Evolutionary conservation across 1,140 invertebrate genomes (phyloP).

Genomic region (Pogonomyrmex barbatus): DNA sequence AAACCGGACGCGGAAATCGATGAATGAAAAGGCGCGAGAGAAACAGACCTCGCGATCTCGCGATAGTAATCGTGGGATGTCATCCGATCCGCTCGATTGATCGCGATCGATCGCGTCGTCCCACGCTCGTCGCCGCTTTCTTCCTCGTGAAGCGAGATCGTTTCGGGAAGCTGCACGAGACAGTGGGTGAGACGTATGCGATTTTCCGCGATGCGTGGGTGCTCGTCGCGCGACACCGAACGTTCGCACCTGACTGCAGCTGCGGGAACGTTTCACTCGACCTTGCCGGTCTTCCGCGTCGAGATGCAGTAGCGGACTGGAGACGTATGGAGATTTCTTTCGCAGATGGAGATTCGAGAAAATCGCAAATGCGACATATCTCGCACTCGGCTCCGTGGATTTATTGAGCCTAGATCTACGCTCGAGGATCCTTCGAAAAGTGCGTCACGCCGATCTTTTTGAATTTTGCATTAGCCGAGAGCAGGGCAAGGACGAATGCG

Average conservation of each 20-base stretch:
- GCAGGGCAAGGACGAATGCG: conserved; percentile 22
- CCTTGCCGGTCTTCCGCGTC: conserved; percentile 70
- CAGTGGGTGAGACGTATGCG: conserved; percentile 4
- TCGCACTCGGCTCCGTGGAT: neutral
- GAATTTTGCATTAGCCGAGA: conserved; percentile 51
- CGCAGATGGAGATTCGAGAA: conserved; percentile 19
- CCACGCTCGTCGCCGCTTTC: conserved; percentile 37
- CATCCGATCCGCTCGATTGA: conserved; percentile 59
- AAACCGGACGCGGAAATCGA: conserved; percentile 67
- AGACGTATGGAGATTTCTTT: neutral
- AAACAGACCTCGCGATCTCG: neutral
- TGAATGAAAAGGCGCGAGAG: conserved; percentile 70
- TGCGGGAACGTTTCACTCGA: conserved; percentile 51
- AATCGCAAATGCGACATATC: conserved; percentile 16
- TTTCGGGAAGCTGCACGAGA: conserved; percentile 3
- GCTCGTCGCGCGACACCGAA: conserved; percentile 14
- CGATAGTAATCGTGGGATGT: conserved; percentile 59
- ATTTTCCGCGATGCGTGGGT: conserved; percentile 59
- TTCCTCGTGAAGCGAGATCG: conserved; percentile 40
- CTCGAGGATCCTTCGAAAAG: conserved; percentile 5
- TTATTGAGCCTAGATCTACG: conserved; percentile 38
- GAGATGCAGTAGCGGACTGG: neutral
- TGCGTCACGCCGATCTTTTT: neutral
- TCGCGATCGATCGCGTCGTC: conserved; percentile 36
- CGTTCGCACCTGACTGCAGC: conserved; percentile 25